Evolutionary conservation across 2,888 invertebrate genomes (phyloP).

Genomic region (Eupsilia transversa): DNA sequence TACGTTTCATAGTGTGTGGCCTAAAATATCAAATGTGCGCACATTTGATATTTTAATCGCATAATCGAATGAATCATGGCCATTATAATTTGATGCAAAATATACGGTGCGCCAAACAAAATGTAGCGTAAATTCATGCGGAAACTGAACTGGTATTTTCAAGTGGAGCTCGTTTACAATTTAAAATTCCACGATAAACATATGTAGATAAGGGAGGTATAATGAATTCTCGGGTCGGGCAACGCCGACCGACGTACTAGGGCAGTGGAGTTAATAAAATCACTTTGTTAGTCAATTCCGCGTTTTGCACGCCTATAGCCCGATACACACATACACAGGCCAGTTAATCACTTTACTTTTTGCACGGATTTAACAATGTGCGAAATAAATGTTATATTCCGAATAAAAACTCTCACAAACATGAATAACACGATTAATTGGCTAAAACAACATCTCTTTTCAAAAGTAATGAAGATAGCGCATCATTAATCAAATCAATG

Average conservation of each 20-base stretch:
- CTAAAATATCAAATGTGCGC: too few relatives aligned
- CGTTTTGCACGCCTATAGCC: conserved; percentile 61
- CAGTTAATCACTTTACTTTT: conserved; percentile 54
- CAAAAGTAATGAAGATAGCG: conserved; percentile 36
- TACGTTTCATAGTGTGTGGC: conserved; percentile 24
- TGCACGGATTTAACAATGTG: conserved; percentile 48
- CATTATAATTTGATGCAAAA: conserved; percentile 63
- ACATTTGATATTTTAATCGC: conserved; percentile 47
- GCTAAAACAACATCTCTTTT: conserved; percentile 45
- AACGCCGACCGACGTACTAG: conserved; percentile 71
- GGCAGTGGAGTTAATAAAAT: conserved; percentile 80
- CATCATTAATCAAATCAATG: conserved; percentile 58
- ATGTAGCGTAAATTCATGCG: conserved; percentile 74
- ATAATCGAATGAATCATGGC: conserved; percentile 52
- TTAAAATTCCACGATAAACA: conserved; percentile 88
- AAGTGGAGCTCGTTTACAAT: conserved; percentile 86
- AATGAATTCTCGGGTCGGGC: conserved; percentile 83
- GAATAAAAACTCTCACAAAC: conserved; percentile 47
- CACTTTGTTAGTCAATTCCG: conserved; percentile 80
- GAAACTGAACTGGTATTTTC: conserved; percentile 78
- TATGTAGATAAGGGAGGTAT: conserved; percentile 84
- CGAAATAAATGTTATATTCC: conserved; percentile 45
- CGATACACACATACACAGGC: conserved; percentile 30
- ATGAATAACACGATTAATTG: conserved; percentile 44
- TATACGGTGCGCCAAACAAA: conserved; percentile 68